phyloP scores from a whole-genome alignment of 2,797 vertebrate species.

The Poecilia wingei region DNA sequence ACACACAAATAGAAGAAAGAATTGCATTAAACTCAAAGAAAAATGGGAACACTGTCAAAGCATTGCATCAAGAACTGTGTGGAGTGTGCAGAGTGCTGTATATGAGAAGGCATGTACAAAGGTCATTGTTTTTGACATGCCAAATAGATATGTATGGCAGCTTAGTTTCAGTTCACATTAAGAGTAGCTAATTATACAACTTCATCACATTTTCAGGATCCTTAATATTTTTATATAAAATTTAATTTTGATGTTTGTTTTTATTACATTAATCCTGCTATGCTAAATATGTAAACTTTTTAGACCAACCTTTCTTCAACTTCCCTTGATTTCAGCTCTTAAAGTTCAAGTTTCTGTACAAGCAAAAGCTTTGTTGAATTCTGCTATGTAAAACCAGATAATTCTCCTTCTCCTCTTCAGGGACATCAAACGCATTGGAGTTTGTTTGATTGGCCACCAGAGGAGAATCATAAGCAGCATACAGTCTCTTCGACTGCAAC shows the following conservation, averaged over 20 bases:
- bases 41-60: neutral
- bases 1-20: neutral
- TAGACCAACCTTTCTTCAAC: neutral
- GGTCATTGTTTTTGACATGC: neutral
- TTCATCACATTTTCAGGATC: neutral
- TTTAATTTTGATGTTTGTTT: neutral
- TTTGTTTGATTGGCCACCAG: conserved; percentile 88
- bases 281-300: neutral
- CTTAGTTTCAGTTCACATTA: neutral
- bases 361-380: neutral
- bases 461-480: conserved; percentile 99
- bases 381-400: conserved; percentile 10
- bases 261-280: neutral
- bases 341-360: conserved; percentile 1
- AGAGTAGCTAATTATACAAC: neutral
- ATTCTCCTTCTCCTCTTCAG: conserved; percentile 60
- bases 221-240: neutral
- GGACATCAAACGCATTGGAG: conserved; percentile 82
- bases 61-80: neutral
- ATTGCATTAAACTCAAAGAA: conserved; percentile 21
- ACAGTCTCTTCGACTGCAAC: conserved; percentile 96
- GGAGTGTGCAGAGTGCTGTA: conserved; percentile 3
- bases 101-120: neutral
- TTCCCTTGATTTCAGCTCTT: neutral
- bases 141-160: neutral